phyloP scores from a whole-genome alignment of 35 echinoderm and acorn worm genomes.

The Anneissia japonica region DNA sequence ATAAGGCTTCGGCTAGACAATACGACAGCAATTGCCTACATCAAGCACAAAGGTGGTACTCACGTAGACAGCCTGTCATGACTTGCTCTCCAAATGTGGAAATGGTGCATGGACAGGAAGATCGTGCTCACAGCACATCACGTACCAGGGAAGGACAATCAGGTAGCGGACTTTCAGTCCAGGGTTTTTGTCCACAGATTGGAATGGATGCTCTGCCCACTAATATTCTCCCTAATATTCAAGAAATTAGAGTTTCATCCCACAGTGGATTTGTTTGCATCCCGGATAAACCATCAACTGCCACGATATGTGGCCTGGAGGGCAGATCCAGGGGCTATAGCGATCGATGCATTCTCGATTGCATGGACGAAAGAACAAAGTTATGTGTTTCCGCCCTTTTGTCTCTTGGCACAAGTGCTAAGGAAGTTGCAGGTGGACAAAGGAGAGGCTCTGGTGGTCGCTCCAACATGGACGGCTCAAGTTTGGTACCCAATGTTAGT shows the following conservation, averaged over 20 bases:
- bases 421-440: neutral
- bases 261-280: constrained; percentile 15
- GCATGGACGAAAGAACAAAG: neutral
- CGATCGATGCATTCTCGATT: constrained; percentile 3
- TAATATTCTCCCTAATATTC: neutral
- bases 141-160: constrained; percentile 8
- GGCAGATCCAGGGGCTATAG: neutral
- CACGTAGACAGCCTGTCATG: neutral
- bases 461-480: constrained; percentile 17
- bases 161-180: neutral
- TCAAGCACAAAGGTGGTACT: constrained; percentile 26
- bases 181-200: neutral
- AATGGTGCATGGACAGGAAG: constrained; percentile 43
- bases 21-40: constrained; percentile 34
- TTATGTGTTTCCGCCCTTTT: neutral
- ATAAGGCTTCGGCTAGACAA: constrained; percentile 24
- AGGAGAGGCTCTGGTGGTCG: neutral
- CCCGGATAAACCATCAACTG: neutral
- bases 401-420: neutral
- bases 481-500: constrained; percentile 12
- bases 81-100: constrained; percentile 17
- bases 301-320: constrained; percentile 5
- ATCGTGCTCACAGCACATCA: constrained; percentile 11
- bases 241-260: neutral
- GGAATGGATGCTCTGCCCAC: neutral